Percentiles rank a stretch among this genome's conserved stretches.
phyloP scores from a whole-genome alignment of 2,113 vertebrate species.

The Xiphophorus couchianus region DNA sequence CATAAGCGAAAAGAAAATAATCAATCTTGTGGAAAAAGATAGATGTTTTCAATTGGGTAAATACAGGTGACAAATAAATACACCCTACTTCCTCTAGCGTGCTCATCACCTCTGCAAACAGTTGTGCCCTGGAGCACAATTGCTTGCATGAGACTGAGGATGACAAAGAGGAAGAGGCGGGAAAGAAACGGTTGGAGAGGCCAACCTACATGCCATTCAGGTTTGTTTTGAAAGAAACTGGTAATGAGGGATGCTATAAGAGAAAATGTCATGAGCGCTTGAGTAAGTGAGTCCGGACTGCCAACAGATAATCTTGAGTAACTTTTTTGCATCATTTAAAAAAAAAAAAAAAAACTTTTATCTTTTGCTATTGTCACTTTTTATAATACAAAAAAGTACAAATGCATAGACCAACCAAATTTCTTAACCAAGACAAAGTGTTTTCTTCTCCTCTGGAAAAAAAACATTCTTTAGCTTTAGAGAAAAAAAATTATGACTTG shows the following conservation, averaged over 20 bases:
- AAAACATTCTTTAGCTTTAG: background rate
- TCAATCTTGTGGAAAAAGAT: background rate
- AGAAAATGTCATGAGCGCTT: background rate
- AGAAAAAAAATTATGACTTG: constrained; percentile 3
- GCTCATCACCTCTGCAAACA: constrained; percentile 25
- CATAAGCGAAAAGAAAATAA: background rate
- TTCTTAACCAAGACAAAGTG: background rate
- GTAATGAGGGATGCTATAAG: constrained; percentile 32
- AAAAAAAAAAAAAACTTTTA: background rate
- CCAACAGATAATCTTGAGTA: background rate
- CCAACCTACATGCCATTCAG: constrained; percentile 59
- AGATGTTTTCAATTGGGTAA: constrained; percentile 5
- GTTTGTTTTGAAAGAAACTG: constrained; percentile 61
- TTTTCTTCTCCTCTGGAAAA: background rate
- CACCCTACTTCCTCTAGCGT: constrained; percentile 10
- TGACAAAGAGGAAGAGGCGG: constrained; percentile 29
- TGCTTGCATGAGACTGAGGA: constrained; percentile 29
- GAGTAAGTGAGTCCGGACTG: constrained; percentile 22
- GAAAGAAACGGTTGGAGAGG: constrained; percentile 49
- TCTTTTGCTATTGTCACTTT: background rate
- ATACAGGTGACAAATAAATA: constrained; percentile 14
- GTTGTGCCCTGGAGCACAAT: constrained; percentile 54
- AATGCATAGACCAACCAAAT: background rate
- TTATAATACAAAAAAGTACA: background rate
- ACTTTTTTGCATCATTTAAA: background rate